Base-by-base conservation (phyloP, 2,888 invertebrate species). In the Coecobrya sp. region DNA sequence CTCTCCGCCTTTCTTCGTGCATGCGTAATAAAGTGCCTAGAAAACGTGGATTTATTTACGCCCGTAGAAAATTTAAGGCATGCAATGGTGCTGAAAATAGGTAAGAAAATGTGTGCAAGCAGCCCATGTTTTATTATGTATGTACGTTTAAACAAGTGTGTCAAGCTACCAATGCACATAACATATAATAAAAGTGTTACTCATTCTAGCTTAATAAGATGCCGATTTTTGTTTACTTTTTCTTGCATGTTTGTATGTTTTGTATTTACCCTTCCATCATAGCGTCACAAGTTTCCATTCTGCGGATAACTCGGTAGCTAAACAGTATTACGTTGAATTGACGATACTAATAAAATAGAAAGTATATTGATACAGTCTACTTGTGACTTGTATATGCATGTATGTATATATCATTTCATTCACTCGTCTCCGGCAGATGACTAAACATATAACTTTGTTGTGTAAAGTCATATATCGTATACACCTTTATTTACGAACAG, bases 221-320 rank as follows among this genome's bases (percentile, higher is more conserved):
- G 36, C 19, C 16, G 36, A 36, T 36, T 36, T 76, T 76, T 42
- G 42, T 76, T 76, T 59, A 59, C 59, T 59, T 59, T 52, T n/a
- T 59, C 59, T 8, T 19, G 19, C 49, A 49, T 49, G 49, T 49
- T 49, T 49, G 49, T 49, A 49, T 49, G 49, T 49, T 49, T 49
- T 1, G 49, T 49, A 11, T 49, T 49, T 49, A 36, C 49, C 49
- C 49, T 49, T 11, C 49, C n/a, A 19, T 7, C 7, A 5, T 19
- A 59, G n/a, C n/a, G 7, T 19, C 2, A 59, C 7, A 59, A 59
- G 5, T 59, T 59, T 59, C 49, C 49, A 49, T 49, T 13, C 49
- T 49, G 49, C 49, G 49, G 49, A 49, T 49, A 49, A 49, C 49
- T 49, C 49, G 49, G 49, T 49, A 49, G 49, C 49, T 10, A 49